Conservation (phyloP, 2,888 invertebrate genomes). For the Octodonta nipae region DNA sequence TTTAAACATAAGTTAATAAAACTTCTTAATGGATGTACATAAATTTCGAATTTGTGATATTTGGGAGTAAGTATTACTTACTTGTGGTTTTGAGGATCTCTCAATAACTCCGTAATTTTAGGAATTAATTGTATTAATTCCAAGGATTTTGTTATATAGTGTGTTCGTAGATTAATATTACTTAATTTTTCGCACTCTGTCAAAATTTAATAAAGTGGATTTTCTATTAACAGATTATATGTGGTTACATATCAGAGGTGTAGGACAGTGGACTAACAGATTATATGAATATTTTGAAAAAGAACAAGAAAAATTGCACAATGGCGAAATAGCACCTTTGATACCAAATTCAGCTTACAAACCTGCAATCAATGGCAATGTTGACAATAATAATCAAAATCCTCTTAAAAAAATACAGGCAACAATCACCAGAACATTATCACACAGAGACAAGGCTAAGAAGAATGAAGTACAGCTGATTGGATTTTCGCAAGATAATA, state of each 20-base stretch:
- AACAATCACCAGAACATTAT: conserved; percentile 40
- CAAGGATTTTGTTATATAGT: too few relatives aligned
- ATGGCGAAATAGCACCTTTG: conserved; percentile 42
- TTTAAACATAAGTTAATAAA: too few relatives aligned
- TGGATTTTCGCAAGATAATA: conserved; percentile 31
- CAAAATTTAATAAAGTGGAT: too few relatives aligned
- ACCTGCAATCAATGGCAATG: conserved; percentile 21
- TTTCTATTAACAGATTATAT: too few relatives aligned
- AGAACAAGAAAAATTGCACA: conserved; percentile 63
- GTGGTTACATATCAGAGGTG: conserved; percentile 86
- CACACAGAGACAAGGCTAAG: conserved; percentile 33
- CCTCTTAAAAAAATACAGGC: conserved; percentile 32
- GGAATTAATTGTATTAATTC: too few relatives aligned
- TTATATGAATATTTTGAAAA: conserved; percentile 73
- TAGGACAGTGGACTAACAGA: conserved; percentile 88
- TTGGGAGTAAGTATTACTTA: too few relatives aligned
- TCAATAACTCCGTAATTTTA: too few relatives aligned
- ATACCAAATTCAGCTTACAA: conserved; percentile 13
- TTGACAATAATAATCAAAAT: conserved; percentile 24
- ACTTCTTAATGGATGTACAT: too few relatives aligned
- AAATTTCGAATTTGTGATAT: too few relatives aligned
- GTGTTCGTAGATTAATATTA: too few relatives aligned
- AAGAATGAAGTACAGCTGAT: conserved; percentile 29
- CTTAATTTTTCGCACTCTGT: too few relatives aligned
- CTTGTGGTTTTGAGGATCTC: too few relatives aligned